A percentile compares a stretch with the other conserved stretches of the same genome.
These are phyloP conservation scores for Suillia variegata DNA, from an alignment of 2,888 invertebrate species.

Conservation along the genomic window DNA sequence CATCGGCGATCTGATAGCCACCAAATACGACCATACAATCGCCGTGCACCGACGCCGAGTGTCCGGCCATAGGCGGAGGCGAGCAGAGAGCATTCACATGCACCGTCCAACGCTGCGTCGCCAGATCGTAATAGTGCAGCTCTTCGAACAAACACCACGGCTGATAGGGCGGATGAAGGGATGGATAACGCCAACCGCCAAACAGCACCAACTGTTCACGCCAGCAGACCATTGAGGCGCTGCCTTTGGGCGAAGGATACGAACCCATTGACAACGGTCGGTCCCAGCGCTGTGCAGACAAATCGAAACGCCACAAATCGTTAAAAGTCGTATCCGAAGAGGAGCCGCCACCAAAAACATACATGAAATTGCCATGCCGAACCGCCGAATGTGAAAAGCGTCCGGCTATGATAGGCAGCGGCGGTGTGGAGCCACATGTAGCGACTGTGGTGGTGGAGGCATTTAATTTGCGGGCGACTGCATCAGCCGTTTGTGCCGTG, in stretches of 20 bases:
- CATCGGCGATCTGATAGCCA: conserved; percentile 66
- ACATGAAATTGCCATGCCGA: conserved; percentile 83
- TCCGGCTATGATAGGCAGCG: conserved; percentile 79
- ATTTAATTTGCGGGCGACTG: conserved; percentile 25
- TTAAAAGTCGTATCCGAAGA: conserved; percentile 94
- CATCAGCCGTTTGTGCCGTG: conserved; percentile 38
- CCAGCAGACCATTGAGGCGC: conserved; percentile 89
- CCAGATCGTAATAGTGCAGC: conserved; percentile 84
- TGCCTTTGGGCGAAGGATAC: conserved; percentile 95
- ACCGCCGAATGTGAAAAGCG: conserved; percentile 92
- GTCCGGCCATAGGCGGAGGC: conserved; percentile 76
- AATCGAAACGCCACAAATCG: conserved; percentile 93
- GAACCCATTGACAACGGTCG: conserved; percentile 75
- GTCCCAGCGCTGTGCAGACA: conserved; percentile 84
- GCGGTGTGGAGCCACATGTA: not conserved
- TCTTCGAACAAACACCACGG: conserved; percentile 90
- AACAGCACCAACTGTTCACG: conserved; percentile 83
- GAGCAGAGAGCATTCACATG: conserved; percentile 39
- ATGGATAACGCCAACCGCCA: conserved; percentile 95
- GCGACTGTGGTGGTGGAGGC: conserved; percentile 11
- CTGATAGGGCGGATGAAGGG: conserved; percentile 82
- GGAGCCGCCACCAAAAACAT: conserved; percentile 95
- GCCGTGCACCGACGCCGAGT: conserved; percentile 85
- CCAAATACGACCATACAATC: conserved; percentile 86
- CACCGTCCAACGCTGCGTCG: conserved; percentile 76